Base-by-base conservation (phyloP, 2,113 vertebrate species). In the Illadopsis cleaveri region DNA sequence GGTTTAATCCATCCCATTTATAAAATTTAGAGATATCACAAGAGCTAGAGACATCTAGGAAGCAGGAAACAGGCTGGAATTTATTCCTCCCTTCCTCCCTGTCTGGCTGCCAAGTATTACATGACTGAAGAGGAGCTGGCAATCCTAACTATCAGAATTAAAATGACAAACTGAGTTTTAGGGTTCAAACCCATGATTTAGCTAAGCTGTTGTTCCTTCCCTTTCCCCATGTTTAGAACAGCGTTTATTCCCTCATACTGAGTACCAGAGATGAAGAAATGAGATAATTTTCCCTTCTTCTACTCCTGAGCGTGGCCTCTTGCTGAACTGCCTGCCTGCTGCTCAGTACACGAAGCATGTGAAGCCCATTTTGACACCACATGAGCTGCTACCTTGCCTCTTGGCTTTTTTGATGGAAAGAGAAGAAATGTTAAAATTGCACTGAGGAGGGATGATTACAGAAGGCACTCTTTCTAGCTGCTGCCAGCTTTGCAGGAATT, bases 401-500 rank as follows among this genome's bases (percentile, higher is more conserved):
- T 57, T 51, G 37, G 65, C 75, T 71, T 78, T 86, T 86, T 75
- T 82, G 31, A 82, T 24, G 37, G 58, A 64, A 90, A 58, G 57
- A 79, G 57, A 79, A 69, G 21, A 56, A 66, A 54, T 86, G 64
- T 90, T 78, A 28, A 81, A 77, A 54, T 81, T 73, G 38, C 42
- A 78, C 24, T 5, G 35, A 54, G 22, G 8, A 56, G 6, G 11
- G 23, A 51, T 54, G 54, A 81, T 84, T 92, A 37, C 80, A 89
- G 76, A 83, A 89, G 89, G 65, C 28, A 65, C 4, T 64, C 64
- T 60, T 66, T 62, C 22, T 70, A 62, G 61, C 28, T 82, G 44
- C 73, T 91, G 94, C 86, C 61, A 95, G 45, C 42, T 94, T 85
- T 90, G 60, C 38, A 35, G 51, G 60, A 80, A 30, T 79, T 72